A percentile compares a stretch with the other conserved stretches of the same genome.
phyloP scores from a whole-genome alignment of 2,888 invertebrate species.

The Camponotus fellah region DNA sequence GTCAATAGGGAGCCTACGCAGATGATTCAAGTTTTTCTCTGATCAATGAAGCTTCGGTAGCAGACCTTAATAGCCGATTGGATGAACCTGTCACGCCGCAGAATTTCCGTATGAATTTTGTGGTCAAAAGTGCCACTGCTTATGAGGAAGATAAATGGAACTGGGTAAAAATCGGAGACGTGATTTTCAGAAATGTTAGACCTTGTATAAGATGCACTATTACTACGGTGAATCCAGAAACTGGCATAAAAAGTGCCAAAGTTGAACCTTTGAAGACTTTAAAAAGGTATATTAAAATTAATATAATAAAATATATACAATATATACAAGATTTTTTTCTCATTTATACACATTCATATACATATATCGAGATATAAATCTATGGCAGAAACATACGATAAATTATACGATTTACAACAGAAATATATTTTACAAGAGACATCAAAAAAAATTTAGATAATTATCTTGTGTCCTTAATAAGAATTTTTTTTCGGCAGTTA shows the following conservation, averaged over 20 bases:
- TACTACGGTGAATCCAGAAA: slow-evolving; percentile 90
- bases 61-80: slow-evolving; percentile 89
- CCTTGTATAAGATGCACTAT: slow-evolving; percentile 91
- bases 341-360: not conserved
- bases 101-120: slow-evolving; percentile 91
- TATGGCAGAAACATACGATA: not conserved
- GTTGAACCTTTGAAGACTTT: slow-evolving; percentile 90
- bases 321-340: not conserved
- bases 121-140: slow-evolving; percentile 88
- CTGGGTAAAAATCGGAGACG: slow-evolving; percentile 90
- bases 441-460: not conserved
- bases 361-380: not conserved
- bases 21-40: slow-evolving; percentile 91
- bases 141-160: slow-evolving; percentile 91
- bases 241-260: slow-evolving; percentile 88
- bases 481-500: slow-evolving; percentile 83
- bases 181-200: slow-evolving; percentile 89
- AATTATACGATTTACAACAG: not conserved
- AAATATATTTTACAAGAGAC: not conserved
- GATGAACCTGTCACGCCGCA: slow-evolving; percentile 87
- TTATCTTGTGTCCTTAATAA: not conserved
- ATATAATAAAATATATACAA: not conserved
- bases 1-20: slow-evolving; percentile 88
- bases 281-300: slow-evolving; percentile 87
- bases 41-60: slow-evolving; percentile 90